These are phyloP conservation scores for Montipora cactus DNA, from an alignment of 64 coral and sea anemone species.

Conservation along the genomic window DNA sequence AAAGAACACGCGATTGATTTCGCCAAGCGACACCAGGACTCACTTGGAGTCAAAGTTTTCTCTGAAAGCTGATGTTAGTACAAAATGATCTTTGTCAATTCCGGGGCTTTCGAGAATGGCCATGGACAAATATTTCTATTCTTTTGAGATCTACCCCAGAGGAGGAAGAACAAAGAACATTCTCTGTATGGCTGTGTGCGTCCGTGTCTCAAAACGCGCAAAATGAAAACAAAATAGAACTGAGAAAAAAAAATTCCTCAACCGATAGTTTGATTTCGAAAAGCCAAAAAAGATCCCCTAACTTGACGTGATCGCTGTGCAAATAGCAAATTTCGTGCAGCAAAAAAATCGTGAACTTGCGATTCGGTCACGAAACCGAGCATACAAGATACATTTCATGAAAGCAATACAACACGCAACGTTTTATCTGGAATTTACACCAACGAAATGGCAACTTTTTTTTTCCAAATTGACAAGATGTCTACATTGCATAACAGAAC, in stretches of 20 bases:
- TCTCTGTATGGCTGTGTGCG: neutral
- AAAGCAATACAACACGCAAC: conserved; percentile 7
- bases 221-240: neutral
- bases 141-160: neutral
- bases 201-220: neutral
- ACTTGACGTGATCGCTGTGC: neutral
- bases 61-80: neutral
- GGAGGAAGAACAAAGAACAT: conserved; percentile 39
- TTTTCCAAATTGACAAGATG: neutral
- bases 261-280: neutral
- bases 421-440: neutral
- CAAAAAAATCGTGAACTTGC: conserved; percentile 16
- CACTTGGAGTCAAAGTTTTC: too few species aligned
- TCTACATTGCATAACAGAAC: conserved; percentile 9
- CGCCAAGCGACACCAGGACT: neutral
- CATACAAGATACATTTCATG: neutral
- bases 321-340: neutral
- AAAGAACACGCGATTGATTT: conserved; percentile 22
- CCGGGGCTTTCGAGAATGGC: neutral
- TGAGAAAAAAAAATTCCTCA: neutral
- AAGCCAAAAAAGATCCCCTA: neutral
- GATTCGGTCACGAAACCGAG: conserved; percentile 32
- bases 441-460: conserved; percentile 9
- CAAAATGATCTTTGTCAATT: conserved; percentile 11
- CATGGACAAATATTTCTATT: neutral